Base-by-base conservation (phyloP, 2,888 invertebrate species). In the Eutolmus rufibarbis region DNA sequence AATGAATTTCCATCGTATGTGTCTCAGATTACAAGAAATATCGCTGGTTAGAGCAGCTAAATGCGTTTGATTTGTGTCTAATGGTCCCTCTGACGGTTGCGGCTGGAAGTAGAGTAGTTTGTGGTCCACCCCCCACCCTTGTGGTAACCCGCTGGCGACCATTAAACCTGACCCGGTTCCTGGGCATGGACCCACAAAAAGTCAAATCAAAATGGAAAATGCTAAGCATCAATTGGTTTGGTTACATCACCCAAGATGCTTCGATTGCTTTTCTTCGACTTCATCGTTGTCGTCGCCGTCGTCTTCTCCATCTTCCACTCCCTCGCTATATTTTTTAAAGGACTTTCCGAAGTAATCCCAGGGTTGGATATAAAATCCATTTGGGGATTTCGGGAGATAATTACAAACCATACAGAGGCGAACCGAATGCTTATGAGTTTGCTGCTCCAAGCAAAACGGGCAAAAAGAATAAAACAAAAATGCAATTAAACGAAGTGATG, bases 21-120 rank as follows among this genome's bases (percentile, higher is more conserved):
- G 78, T 43, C 78, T 78, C 43, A 78, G 78, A 78, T 78, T 40
- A 78, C 78, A 40, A 78, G 78, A 78, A 78, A 40, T 78, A 78
- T 78, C 43, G 78, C 78, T 78, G 78, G 78, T 46, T 19, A 78
- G 78, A 78, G 23, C 78, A 78, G 78, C 78, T 78, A 78, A 78
- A 78, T 23, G 78, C 78, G 43, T 78, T 78, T 78, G 78, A 78
- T 78, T 78, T 78, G 78, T 78, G 78, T 78, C 78, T 78, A 78
- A 78, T 78, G 78, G 78, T 19, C 40, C 40, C 43, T 37, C 19
- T n/a, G 14, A 19, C 19, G 43, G n/a, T 28, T 66, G 66, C 9
- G 66, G 66, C 19, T 9, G 9, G 12, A 23, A 66, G 28, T 23
- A 19, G 3, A 19, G 66, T n/a, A 51, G 66, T 23, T 66, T 66